These are phyloP conservation scores for Crotalus viridis DNA, from an alignment of 2,113 vertebrate species.

Conservation along the genomic window DNA sequence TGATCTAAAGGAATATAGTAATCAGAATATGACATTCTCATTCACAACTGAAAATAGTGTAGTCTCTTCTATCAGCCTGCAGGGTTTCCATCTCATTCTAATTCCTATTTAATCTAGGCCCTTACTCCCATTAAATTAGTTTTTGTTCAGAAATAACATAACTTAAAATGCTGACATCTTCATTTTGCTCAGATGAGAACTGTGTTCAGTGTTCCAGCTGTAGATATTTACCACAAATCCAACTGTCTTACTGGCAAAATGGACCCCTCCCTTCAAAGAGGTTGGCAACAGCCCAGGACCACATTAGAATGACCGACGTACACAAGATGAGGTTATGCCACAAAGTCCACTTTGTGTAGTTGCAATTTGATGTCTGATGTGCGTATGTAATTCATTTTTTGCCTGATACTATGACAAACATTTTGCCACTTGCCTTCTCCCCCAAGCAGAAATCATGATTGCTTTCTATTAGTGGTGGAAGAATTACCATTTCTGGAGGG, in stretches of 20 bases:
- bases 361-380: neutral
- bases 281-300: neutral
- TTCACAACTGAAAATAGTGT: neutral
- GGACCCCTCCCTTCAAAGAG: neutral
- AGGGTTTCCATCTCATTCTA: neutral
- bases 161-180: neutral
- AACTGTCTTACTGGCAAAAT: neutral
- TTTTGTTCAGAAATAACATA: neutral
- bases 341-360: neutral
- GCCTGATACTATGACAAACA: neutral
- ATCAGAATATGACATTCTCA: neutral
- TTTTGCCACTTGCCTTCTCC: neutral
- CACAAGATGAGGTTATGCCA: neutral
- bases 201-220: neutral
- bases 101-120: too few relatives aligned
- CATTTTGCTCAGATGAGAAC: neutral
- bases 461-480: neutral
- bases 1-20: neutral
- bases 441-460: neutral
- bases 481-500: neutral
- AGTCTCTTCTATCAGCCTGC: neutral
- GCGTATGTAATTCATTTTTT: neutral
- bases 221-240: neutral
- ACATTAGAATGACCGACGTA: neutral
- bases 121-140: neutral